Base-by-base conservation (phyloP, 2,888 invertebrate species). In the Rutpela maculata region DNA sequence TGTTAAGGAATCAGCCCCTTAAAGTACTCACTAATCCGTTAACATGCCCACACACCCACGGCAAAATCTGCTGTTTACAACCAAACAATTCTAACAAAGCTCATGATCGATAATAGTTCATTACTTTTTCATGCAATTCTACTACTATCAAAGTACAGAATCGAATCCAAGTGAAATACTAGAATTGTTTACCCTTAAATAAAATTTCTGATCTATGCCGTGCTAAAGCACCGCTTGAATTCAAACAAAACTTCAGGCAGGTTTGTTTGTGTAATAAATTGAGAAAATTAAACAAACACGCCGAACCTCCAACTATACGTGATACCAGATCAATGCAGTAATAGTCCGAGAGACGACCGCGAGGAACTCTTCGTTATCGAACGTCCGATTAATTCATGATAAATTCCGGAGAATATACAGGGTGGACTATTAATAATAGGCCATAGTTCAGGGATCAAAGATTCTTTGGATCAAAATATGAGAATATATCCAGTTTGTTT, bases 221-320 rank as follows among this genome's bases (percentile, higher is more conserved):
- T n/a, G n/a, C 50, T 5, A 50, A 50, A 50, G 50, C 50, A 15
- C n/a, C n/a, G 15, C n/a, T 50, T n/a, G 50, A 50, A 50, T n/a
- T 50, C 50, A 50, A 50, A 50, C 50, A 50, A 50, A n/a, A 50
- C 50, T 12, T n/a, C 50, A 50, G n/a, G n/a, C 50, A n/a, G 50
- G n/a, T 50, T n/a, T 50, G 50, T 50, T 50, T 50, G n/a, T 50
- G 6, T 50, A n/a, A 50, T 50, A 50, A 50, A 50, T 50, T 50
- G 50, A n/a, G 12, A 50, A 50, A 50, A 50, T 15, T 50, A 50
- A 1, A 17, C 50, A 50, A 50, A 50, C 50, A 50, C 15, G 15
- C 6, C 6, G n/a, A 50, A 50, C 43, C 15, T n/a, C 50, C 0
- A 50, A 50, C n/a, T 50, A 50, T 50, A 50, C n/a, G 15, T 50